Evolutionary conservation across 2,888 invertebrate species (phyloP).

Genomic region (Cetonia aurata): DNA sequence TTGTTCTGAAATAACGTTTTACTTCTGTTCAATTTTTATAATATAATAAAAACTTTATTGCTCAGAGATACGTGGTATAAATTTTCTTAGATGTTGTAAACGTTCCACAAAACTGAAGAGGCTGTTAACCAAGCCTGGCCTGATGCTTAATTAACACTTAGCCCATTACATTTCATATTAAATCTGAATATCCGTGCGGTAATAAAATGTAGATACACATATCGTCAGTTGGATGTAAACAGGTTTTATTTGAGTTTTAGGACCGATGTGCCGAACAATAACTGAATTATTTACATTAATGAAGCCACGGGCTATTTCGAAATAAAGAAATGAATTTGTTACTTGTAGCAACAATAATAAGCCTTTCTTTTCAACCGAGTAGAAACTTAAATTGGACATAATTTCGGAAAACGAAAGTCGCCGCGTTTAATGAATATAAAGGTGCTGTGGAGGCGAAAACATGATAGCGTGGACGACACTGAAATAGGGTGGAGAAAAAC

Average conservation of each 20-base stretch:
- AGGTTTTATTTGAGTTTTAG: slow-evolving; percentile 17
- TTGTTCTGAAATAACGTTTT: too few species aligned
- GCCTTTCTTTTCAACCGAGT: slow-evolving; percentile 15
- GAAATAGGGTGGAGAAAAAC: too few species aligned
- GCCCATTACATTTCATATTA: too few species aligned
- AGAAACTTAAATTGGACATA: slow-evolving; percentile 30
- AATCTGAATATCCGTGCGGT: neutral
- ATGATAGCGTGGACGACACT: too few species aligned
- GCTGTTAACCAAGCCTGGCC: too few species aligned
- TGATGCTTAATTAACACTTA: too few species aligned
- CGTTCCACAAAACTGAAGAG: too few species aligned
- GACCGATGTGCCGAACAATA: neutral
- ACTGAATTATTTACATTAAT: slow-evolving; percentile 24
- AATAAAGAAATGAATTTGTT: slow-evolving; percentile 17
- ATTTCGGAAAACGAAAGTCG: slow-evolving; percentile 16
- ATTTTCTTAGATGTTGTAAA: too few species aligned
- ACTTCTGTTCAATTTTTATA: too few species aligned
- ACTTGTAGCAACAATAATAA: slow-evolving; percentile 29
- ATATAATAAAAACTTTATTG: too few species aligned
- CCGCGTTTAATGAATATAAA: slow-evolving; percentile 19
- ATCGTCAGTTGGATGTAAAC: slow-evolving; percentile 14
- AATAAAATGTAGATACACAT: slow-evolving; percentile 3
- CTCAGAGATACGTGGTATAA: too few species aligned
- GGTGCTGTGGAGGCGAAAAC: neutral
- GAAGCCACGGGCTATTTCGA: slow-evolving; percentile 5